phyloP scores from a whole-genome alignment of 2,888 invertebrate genomes.

The Orthosia gothica region DNA sequence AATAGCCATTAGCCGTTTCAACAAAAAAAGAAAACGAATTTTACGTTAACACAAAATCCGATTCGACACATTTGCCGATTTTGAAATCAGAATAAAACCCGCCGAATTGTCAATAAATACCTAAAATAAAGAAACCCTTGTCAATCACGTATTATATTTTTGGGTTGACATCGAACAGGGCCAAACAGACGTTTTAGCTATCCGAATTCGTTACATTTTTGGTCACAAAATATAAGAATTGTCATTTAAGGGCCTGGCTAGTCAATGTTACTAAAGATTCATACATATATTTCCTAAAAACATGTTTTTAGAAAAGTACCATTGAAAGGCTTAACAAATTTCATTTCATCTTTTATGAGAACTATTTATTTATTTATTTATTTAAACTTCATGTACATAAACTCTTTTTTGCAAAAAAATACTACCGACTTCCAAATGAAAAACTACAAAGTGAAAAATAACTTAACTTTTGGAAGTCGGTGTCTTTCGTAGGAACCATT shows the following conservation, averaged over 20 bases:
- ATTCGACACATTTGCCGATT: conserved; percentile 10
- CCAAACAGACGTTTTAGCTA: conserved; percentile 5
- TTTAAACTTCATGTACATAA: too few relatives aligned
- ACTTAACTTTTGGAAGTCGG: too few relatives aligned
- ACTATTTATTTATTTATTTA: too few relatives aligned
- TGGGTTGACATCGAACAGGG: conserved; percentile 30
- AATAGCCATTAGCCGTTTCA: not conserved
- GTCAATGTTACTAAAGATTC: too few relatives aligned
- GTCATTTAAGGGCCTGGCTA: not conserved
- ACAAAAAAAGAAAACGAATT: not conserved
- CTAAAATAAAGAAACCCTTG: conserved; percentile 53
- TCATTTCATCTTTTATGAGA: not conserved
- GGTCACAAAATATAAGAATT: conserved; percentile 3
- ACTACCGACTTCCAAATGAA: too few relatives aligned
- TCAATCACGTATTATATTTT: conserved; percentile 53
- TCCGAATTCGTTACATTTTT: not conserved
- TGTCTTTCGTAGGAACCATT: too few relatives aligned
- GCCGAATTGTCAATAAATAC: conserved; percentile 39
- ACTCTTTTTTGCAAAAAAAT: too few relatives aligned
- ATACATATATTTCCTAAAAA: too few relatives aligned
- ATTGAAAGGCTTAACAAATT: not conserved
- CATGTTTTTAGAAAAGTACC: not conserved
- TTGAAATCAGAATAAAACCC: conserved; percentile 22
- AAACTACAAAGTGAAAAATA: too few relatives aligned
- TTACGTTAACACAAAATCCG: conserved; percentile 9